Evolutionary conservation across 2,888 invertebrate genomes (phyloP).

Genomic region (Leptothorax acervorum): DNA sequence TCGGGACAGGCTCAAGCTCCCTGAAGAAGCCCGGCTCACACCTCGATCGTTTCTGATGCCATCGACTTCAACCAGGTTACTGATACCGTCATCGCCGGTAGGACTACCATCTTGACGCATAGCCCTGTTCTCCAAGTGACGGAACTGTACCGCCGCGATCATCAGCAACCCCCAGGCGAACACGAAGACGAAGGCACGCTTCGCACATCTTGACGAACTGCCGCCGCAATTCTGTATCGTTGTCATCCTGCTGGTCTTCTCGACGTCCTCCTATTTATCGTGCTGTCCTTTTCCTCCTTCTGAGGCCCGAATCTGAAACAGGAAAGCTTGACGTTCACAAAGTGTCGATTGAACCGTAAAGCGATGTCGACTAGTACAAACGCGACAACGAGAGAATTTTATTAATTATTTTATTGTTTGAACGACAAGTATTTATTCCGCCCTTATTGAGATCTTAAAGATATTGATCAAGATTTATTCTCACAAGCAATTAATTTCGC

Average conservation of each 20-base stretch:
- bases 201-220: constrained; percentile 85
- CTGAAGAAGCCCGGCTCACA: constrained; percentile 78
- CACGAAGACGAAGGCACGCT: constrained; percentile 85
- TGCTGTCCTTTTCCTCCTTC: not conserved
- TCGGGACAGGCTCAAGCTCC: constrained; percentile 85
- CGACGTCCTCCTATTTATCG: not conserved
- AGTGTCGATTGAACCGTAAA: not conserved
- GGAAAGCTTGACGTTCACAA: not conserved
- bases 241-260: constrained; percentile 14
- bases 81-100: constrained; percentile 70
- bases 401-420: not conserved
- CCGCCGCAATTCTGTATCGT: constrained; percentile 77
- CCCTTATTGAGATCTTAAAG: not conserved
- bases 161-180: constrained; percentile 86
- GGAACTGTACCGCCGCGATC: constrained; percentile 85
- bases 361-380: not conserved
- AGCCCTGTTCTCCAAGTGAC: constrained; percentile 79
- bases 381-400: not conserved
- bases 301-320: constrained; percentile 14
- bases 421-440: not conserved
- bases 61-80: constrained; percentile 62
- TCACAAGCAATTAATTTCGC: not conserved
- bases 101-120: constrained; percentile 67
- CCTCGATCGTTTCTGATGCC: constrained; percentile 15
- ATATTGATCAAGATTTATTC: not conserved